phyloP scores from a whole-genome alignment of 2,888 invertebrate species.

The Axea sp. region DNA sequence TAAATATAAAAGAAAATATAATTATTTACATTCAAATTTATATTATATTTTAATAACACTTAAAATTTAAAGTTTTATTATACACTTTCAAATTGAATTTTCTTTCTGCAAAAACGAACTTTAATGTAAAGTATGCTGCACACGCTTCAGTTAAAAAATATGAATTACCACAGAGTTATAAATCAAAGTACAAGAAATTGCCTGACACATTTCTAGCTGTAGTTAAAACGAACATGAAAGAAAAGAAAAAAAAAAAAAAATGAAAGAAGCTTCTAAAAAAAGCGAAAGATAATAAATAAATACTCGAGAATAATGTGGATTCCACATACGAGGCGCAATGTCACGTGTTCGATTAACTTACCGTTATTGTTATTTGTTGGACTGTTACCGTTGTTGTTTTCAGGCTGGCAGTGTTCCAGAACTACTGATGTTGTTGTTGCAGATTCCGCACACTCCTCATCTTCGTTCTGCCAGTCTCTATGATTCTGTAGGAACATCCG shows the following conservation, averaged over 20 bases:
- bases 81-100: too few species aligned
- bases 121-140: too few species aligned
- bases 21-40: too few species aligned
- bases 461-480: constrained; percentile 78
- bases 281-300: constrained; percentile 8
- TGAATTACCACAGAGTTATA: constrained; percentile 6
- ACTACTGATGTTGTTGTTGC: constrained; percentile 75
- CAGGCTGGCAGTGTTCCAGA: constrained; percentile 78
- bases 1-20: too few species aligned
- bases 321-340: constrained; percentile 69
- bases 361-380: constrained; percentile 74
- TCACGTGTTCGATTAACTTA: constrained; percentile 70
- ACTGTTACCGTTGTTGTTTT: constrained; percentile 74
- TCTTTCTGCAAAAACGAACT: too few species aligned
- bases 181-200: constrained; percentile 20
- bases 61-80: too few species aligned
- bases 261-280: background rate
- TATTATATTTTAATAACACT: too few species aligned
- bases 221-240: background rate
- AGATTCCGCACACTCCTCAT: constrained; percentile 78
- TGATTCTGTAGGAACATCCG: constrained; percentile 74
- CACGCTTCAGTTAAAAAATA: too few species aligned
- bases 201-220: constrained; percentile 4
- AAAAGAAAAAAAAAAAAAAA: constrained; percentile 3
- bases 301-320: constrained; percentile 9